Base-by-base conservation (phyloP, 2,888 invertebrate species). In the Plagodis dolabraria region DNA sequence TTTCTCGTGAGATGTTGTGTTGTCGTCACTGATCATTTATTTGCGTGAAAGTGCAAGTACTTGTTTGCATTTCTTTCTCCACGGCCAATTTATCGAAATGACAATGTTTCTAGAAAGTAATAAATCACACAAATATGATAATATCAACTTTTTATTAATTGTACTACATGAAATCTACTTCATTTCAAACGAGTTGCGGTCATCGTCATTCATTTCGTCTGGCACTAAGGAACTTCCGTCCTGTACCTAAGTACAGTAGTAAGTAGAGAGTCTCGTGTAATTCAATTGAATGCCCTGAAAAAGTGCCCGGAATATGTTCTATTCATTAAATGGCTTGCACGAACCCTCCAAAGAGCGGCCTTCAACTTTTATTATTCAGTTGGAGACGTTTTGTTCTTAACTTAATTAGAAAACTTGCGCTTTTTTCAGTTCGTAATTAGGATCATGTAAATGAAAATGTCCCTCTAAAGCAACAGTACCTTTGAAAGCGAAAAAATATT, bases 221-320 rank as follows among this genome's bases (percentile, higher is more conserved):
- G n/a, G n/a, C n/a, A 2, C 22, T 22, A 22, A 22, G 22, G 22
- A n/a, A 4, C 22, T 22, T 22, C 22, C 4, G 1, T 2, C 4
- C 1, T 22, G 22, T 22, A 22, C 22, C 22, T 22, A 22, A 22
- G n/a, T n/a, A n/a, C n/a, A n/a, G n/a, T n/a, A n/a, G 70, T 69
- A 70, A 65, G 67, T 60, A 64, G 55, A 55, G 53, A 71, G 68
- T 69, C 68, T 70, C 67, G 67, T 69, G 71, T 79, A 78, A 80
- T 80, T 79, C 73, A 77, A 80, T 80, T 76, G 66, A 75, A 76
- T 71, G 71, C 68, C 65, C 64, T 65, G 60, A 50, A 62, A 60
- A 69, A 71, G 57, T 62, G 69, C 67, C 61, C 60, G 65, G 68
- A 71, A 75, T 75, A 63, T 64, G 68, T 59, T 63, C 53, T 55